Evolutionary conservation across 2,797 vertebrate species (phyloP).

Genomic region (Amblyraja radiata): DNA sequence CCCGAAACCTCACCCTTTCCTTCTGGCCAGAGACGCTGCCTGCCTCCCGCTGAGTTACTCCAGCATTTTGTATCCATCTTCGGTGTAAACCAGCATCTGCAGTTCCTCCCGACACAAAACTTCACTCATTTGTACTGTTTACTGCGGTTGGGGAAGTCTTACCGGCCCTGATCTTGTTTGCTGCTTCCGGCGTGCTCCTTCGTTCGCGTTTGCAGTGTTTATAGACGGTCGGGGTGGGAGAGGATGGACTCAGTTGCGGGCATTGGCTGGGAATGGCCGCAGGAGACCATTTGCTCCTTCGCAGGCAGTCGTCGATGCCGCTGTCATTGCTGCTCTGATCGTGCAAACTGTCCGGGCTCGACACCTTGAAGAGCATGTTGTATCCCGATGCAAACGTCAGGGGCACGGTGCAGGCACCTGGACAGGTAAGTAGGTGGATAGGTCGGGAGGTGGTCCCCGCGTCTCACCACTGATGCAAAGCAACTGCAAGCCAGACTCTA

Average conservation of each 20-base stretch:
- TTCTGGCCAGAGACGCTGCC: no score
- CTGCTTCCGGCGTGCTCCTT: not conserved
- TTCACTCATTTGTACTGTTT: not conserved
- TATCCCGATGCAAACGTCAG: not conserved
- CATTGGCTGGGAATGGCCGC: conserved; percentile 41
- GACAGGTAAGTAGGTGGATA: no score
- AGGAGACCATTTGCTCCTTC: conserved; percentile 44
- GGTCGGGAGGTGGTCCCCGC: not conserved
- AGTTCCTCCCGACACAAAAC: no score
- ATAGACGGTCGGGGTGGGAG: conserved; percentile 48
- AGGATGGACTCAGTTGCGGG: conserved; percentile 46
- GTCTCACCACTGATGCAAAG: not conserved
- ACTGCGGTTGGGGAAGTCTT: not conserved
- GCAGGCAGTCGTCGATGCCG: conserved; percentile 39
- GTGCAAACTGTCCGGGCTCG: conserved; percentile 39
- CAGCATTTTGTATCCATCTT: no score
- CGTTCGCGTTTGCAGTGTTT: conserved; percentile 30
- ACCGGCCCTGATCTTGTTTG: not conserved
- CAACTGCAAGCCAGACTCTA: not conserved
- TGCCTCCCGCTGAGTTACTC: no score
- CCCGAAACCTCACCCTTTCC: no score
- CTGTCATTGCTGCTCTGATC: conserved; percentile 39
- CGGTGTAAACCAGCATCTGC: no score
- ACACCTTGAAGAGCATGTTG: conserved; percentile 42
- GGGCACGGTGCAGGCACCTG: not conserved